phyloP scores from a whole-genome alignment of 2,888 invertebrate genomes.

The Allacma fusca region DNA sequence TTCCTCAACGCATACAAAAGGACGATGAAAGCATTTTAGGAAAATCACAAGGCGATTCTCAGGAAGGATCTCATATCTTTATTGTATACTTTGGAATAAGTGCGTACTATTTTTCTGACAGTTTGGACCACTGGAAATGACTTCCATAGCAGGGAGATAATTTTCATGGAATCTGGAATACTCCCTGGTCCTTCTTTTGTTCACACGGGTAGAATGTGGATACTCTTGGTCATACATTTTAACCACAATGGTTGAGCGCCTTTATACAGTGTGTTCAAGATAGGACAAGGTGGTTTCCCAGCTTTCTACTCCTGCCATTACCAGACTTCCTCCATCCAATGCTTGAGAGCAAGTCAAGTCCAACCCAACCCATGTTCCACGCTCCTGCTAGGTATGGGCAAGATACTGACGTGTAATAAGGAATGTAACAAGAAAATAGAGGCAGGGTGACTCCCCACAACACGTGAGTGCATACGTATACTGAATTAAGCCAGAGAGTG shows the following conservation, averaged over 20 bases:
- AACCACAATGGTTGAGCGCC: background rate
- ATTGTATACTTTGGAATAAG: background rate
- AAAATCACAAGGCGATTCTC: background rate
- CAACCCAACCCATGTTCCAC: too few species aligned
- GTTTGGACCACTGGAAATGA: background rate
- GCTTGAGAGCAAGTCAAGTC: too few species aligned
- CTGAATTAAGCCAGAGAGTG: slow-evolving; percentile 18
- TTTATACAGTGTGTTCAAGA: background rate
- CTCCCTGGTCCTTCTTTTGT: background rate
- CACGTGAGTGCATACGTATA: background rate
- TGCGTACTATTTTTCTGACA: background rate
- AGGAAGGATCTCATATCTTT: slow-evolving; percentile 7
- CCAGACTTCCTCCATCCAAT: background rate
- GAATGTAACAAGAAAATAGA: background rate
- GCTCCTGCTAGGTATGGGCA: background rate
- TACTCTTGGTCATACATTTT: background rate
- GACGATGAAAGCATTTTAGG: background rate
- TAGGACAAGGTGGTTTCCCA: background rate
- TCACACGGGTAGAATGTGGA: background rate
- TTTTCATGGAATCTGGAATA: background rate
- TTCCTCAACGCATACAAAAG: too few species aligned
- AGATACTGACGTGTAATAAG: background rate
- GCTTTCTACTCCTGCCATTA: background rate
- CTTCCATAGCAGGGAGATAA: background rate
- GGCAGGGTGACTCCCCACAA: background rate